Evolutionary conservation across 2,797 vertebrate genomes (phyloP).

Genomic region (Pipistrellus pygmaeus): DNA sequence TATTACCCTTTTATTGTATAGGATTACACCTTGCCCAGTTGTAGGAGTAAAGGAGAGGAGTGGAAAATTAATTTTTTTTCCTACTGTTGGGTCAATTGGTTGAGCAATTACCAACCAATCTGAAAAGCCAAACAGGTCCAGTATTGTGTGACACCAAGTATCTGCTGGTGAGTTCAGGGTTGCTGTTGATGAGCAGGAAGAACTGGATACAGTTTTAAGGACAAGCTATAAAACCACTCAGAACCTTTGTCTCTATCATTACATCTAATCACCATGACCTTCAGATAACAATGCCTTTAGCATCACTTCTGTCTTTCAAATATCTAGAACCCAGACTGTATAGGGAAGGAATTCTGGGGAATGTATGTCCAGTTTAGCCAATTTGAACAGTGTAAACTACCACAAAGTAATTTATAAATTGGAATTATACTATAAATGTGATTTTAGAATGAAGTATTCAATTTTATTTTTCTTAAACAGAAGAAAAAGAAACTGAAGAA

Average conservation of each 20-base stretch:
- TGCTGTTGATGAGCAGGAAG: neutral
- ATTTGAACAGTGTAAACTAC: neutral
- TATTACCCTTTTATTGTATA: neutral
- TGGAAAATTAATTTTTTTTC: neutral
- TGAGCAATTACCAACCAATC: neutral
- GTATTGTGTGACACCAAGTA: neutral
- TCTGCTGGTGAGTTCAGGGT: neutral
- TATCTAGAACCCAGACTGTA: neutral
- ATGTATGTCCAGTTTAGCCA: neutral
- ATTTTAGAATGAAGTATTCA: slow-evolving; percentile 20
- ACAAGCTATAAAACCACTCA: neutral
- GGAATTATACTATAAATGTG: neutral
- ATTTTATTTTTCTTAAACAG: neutral
- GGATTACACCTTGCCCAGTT: neutral
- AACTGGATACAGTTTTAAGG: neutral
- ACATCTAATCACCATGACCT: neutral
- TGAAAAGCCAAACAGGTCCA: neutral
- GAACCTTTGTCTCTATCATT: neutral
- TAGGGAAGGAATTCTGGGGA: neutral
- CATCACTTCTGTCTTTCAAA: neutral
- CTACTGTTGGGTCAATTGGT: no score
- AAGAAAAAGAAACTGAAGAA: neutral
- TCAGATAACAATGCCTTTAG: slow-evolving; percentile 8
- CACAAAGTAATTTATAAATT: neutral
- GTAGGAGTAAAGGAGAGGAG: neutral